Percentiles rank a stretch among this genome's conserved stretches.
These are phyloP conservation scores for Neolamprologus variostigma DNA, from an alignment of 2,113 vertebrate genomes.

Conservation along the genomic window DNA sequence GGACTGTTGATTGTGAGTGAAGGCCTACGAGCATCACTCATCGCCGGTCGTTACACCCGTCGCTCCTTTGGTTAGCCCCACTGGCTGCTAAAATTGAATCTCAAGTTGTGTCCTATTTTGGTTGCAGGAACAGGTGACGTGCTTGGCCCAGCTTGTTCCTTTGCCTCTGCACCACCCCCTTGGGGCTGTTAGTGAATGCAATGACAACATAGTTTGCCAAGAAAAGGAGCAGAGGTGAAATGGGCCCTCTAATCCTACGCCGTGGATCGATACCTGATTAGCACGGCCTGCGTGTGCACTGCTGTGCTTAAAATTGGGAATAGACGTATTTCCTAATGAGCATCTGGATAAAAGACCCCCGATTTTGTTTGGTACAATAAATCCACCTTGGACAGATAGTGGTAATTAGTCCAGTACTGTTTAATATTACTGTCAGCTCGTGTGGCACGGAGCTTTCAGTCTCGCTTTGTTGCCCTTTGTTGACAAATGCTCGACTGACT, in stretches of 20 bases:
- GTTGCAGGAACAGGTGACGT: conserved; percentile 66
- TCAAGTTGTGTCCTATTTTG: conserved; percentile 71
- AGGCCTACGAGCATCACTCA: conserved; percentile 60
- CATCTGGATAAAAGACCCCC: conserved; percentile 43
- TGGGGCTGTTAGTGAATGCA: conserved; percentile 49
- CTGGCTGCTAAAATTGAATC: conserved; percentile 70
- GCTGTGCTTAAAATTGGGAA: conserved; percentile 26
- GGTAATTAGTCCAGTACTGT: conserved; percentile 49
- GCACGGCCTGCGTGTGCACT: neutral
- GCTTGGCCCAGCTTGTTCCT: conserved; percentile 35
- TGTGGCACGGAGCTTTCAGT: conserved; percentile 45
- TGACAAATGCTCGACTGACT: conserved; percentile 66
- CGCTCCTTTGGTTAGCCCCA: conserved; percentile 5
- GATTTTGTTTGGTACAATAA: conserved; percentile 59
- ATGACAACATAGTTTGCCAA: conserved; percentile 52
- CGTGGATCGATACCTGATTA: conserved; percentile 35
- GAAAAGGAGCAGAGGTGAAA: conserved; percentile 36
- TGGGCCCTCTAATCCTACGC: neutral
- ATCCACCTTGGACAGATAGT: conserved; percentile 43
- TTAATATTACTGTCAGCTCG: conserved; percentile 52
- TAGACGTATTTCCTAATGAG: conserved; percentile 31
- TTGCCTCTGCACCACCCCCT: conserved; percentile 43
- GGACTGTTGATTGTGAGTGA: conserved; percentile 43
- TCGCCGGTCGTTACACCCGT: conserved; percentile 38
- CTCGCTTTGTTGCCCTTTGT: conserved; percentile 63